phyloP scores from a whole-genome alignment of 1,140 invertebrate genomes.

The Vollenhovia emeryi region DNA sequence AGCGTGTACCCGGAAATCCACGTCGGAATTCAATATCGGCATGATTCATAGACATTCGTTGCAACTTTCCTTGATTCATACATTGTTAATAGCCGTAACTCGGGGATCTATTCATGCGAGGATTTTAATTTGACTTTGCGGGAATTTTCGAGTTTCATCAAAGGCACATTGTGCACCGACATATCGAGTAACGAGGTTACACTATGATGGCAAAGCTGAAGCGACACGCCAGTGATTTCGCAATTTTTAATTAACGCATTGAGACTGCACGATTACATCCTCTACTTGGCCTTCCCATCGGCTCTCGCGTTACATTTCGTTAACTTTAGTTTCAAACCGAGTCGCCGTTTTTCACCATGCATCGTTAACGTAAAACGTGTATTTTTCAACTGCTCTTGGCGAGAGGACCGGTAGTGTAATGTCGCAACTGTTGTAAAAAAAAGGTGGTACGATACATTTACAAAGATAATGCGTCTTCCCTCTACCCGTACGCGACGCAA shows the following conservation, averaged over 20 bases:
- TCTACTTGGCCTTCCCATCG: background rate
- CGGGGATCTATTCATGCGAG: background rate
- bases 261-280: background rate
- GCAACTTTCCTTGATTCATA: conserved; percentile 15
- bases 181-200: background rate
- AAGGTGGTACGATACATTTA: background rate
- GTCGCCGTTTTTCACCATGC: background rate
- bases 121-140: conserved; percentile 6
- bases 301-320: background rate
- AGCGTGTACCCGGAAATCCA: background rate
- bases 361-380: background rate
- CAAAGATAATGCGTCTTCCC: background rate
- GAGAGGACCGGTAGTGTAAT: background rate
- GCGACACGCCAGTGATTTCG: background rate
- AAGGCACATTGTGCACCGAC: background rate
- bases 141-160: background rate
- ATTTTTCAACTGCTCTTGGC: background rate
- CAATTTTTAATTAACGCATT: conserved; percentile 8
- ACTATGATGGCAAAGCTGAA: background rate
- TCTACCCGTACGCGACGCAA: background rate
- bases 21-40: conserved; percentile 4
- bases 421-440: background rate
- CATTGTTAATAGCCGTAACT: background rate
- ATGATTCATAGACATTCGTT: conserved; percentile 10
- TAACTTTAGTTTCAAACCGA: conserved; percentile 31